These are phyloP conservation scores for Adelosebastes latens DNA, from an alignment of 2,797 vertebrate species.

Conservation along the genomic window DNA sequence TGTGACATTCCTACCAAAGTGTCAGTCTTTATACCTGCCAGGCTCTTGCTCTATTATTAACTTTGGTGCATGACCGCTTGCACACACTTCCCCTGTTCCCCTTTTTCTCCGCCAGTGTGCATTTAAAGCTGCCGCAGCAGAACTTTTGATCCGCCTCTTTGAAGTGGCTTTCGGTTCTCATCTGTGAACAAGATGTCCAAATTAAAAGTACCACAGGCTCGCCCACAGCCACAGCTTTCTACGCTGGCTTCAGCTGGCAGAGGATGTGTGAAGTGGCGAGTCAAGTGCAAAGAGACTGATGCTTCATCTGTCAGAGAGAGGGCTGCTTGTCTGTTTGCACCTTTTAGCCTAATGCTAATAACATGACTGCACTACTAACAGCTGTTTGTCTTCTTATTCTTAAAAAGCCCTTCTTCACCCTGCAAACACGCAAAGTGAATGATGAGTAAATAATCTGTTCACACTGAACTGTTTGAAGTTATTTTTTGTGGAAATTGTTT, in stretches of 20 bases:
- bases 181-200: conserved; percentile 67
- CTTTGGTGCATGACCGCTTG: not conserved
- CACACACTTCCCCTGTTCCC: not conserved
- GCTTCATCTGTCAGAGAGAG: not conserved
- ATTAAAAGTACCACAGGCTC: conserved; percentile 55
- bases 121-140: conserved; percentile 16
- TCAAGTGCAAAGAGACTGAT: not conserved
- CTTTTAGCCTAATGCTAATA: not conserved
- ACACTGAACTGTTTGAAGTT: not conserved
- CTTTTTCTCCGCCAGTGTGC: not conserved
- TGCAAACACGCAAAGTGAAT: too few species aligned
- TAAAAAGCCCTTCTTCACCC: not conserved
- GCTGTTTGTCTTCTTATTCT: not conserved
- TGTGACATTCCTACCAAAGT: not conserved
- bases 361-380: not conserved
- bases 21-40: not conserved
- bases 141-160: conserved; percentile 48
- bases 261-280: conserved; percentile 12
- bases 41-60: not conserved
- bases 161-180: conserved; percentile 55
- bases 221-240: conserved; percentile 22
- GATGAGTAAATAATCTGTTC: too few species aligned
- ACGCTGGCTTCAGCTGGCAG: not conserved
- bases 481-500: not conserved
- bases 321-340: not conserved